A percentile compares a stretch with the other conserved stretches of the same genome.
Evolutionary conservation across 2,113 vertebrate species (phyloP).

Genomic region (Lycaon pictus): DNA sequence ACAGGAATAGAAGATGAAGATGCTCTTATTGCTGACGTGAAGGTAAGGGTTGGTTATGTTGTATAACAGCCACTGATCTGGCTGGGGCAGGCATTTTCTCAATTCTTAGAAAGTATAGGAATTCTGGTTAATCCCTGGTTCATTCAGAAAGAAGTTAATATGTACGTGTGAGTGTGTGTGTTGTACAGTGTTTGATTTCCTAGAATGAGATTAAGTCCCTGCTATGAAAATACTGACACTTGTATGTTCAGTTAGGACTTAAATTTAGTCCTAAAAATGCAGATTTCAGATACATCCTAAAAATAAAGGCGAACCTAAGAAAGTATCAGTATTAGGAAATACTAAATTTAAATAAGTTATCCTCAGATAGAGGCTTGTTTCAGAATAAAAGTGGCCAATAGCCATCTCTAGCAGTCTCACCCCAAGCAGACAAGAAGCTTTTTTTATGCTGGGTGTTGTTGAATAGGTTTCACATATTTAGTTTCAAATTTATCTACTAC

Average conservation of each 20-base stretch:
- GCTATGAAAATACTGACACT: slow-evolving; percentile 3
- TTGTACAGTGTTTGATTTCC: neutral
- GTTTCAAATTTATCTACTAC: neutral
- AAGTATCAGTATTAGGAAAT: slow-evolving; percentile 26
- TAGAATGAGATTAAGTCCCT: neutral
- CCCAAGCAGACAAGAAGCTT: neutral
- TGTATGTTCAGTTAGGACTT: neutral
- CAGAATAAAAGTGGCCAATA: neutral
- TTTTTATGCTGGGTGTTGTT: neutral
- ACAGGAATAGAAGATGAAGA: slow-evolving; percentile 93
- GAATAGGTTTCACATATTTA: slow-evolving; percentile 1
- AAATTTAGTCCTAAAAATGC: slow-evolving; percentile 29
- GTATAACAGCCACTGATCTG: neutral
- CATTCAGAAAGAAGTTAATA: neutral
- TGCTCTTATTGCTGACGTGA: slow-evolving; percentile 93
- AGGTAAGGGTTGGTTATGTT: slow-evolving; percentile 84
- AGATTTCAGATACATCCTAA: neutral
- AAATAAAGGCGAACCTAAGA: slow-evolving; percentile 37
- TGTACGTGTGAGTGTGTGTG: neutral
- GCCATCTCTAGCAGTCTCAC: neutral
- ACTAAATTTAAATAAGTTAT: neutral
- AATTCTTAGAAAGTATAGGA: neutral
- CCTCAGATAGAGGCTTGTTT: neutral
- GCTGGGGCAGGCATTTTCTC: neutral
- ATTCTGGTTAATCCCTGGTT: neutral